Base-by-base conservation (phyloP, 1,140 invertebrate genomes). In the Pseudoatta argentina region DNA sequence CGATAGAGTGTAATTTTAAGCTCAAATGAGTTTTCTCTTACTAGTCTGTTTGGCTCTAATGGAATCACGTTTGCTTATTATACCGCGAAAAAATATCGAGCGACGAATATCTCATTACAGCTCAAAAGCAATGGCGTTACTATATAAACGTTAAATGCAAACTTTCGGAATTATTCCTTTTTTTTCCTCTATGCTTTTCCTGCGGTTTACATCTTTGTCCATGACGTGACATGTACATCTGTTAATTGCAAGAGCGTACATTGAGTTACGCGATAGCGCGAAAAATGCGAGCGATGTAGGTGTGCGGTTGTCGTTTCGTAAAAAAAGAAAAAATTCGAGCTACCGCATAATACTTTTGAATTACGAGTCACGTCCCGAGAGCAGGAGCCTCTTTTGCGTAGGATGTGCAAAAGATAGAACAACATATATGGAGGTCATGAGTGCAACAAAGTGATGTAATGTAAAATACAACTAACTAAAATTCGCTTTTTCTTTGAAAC, bases 331-430 rank as follows among this genome's bases (percentile, higher is more conserved):
- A 85, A 85, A 55, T 57, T 61, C 30, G 27, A 85, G 89, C 92
- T 90, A 91, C 91, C 88, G 86, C 83, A 88, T 92, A 91, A 93
- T 91, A 89, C 72, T 91, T 88, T 92, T 89, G 89, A 92, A 92
- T 92, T 92, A 92, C 85, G 85, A 89, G 87, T 91, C 88, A 86
- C 88, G 87, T 93, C 85, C 91, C 53, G 87, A 63, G 87, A 88
- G 88, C 86, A 92, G 87, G 57, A 91, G 91, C 85, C 77, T 85
- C 86, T 91, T 89, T 88, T 87, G 86, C 86, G 87, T 85, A 30
- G 27, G 21, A 53, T 24, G 14, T 24, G 61, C 61, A 79, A 53
- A 67, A 34, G 44, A 21, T 78, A 27, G 27, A 39, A 53, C 27
- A 34, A 53, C 27, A 44, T 66, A 16, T 34, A 24, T 12, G 14